These are phyloP conservation scores for Urocynchramus pylzowi DNA, from an alignment of 2,113 vertebrate genomes.

Conservation along the genomic window DNA sequence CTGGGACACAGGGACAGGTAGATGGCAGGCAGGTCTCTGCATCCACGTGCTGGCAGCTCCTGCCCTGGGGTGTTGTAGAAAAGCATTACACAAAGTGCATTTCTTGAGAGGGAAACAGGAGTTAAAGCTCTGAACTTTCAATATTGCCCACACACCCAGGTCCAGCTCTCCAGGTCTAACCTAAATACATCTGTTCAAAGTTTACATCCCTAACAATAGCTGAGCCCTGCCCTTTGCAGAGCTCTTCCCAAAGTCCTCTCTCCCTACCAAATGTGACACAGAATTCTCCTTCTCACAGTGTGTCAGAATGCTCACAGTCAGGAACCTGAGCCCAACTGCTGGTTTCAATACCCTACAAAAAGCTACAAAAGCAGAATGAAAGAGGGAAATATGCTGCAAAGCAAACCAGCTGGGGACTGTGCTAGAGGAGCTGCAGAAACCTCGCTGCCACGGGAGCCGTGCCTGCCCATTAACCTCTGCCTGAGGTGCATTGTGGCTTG, in stretches of 20 bases:
- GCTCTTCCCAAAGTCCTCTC: background rate
- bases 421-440: background rate
- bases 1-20: background rate
- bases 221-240: background rate
- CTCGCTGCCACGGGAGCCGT: accelerated
- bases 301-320: background rate
- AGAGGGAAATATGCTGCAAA: background rate
- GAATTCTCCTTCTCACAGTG: background rate
- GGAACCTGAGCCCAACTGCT: background rate
- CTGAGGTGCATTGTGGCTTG: background rate
- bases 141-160: background rate
- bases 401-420: background rate
- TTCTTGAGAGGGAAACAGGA: background rate
- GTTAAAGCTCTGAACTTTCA: background rate
- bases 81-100: background rate
- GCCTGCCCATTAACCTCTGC: background rate
- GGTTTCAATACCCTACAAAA: background rate
- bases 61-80: background rate
- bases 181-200: background rate
- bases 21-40: background rate
- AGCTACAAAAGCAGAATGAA: background rate
- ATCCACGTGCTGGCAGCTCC: background rate
- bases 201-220: background rate
- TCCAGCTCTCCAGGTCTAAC: background rate
- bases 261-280: background rate